Evolutionary conservation across 92 coral and sea anemone genomes (phyloP), one percentile per base, ranked within the genome.

Genomic region (Palythoa caribaeorum): DNA sequence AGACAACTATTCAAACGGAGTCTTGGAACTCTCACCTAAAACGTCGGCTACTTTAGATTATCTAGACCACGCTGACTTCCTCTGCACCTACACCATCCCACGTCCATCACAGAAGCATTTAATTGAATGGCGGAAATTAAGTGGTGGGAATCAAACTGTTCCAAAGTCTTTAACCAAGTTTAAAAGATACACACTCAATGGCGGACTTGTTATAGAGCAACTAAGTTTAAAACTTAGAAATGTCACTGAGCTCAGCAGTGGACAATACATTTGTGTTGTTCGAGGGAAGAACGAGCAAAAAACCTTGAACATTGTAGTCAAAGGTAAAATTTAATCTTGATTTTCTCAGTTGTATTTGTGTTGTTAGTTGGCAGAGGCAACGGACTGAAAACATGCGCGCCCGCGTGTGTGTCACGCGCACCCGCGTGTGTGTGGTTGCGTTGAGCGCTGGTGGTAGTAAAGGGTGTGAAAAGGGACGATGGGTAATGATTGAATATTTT

Each of bases 51-150:
- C 85, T 15, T 47, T 80, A n/a, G 73, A 80, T 60, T 80, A 80
- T n/a, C 55, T 80, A 21, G 85, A 80, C 73, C 63, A 70, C 63
- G 85, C 85, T 12, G 54, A 80, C 59, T 80, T 80, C 53, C 85
- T 80, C n/a, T 80, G 85, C 57, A 62, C 85, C 2, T 80, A 80
- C 74, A 68, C 17, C 10, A 48, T 60, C 40, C 85, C 35, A 3
- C 74, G 40, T 2, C 73, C 21, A 65, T 37, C 35, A 44, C 40
- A 44, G 28, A 39, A 57, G 9, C 16, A 47, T n/a, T 39, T 70
- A 14, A 65, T 80, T 63, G 85, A 80, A 63, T 80, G 85, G 85
- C 37, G 74, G 55, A 80, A 65, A 16, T 14, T 80, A 9, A 12
- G 19, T 63, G 40, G 54, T 44, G 85, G 85, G n/a, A 62, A 9